phyloP scores from a whole-genome alignment of 2,888 invertebrate species.

The Stratiomys singularior region DNA sequence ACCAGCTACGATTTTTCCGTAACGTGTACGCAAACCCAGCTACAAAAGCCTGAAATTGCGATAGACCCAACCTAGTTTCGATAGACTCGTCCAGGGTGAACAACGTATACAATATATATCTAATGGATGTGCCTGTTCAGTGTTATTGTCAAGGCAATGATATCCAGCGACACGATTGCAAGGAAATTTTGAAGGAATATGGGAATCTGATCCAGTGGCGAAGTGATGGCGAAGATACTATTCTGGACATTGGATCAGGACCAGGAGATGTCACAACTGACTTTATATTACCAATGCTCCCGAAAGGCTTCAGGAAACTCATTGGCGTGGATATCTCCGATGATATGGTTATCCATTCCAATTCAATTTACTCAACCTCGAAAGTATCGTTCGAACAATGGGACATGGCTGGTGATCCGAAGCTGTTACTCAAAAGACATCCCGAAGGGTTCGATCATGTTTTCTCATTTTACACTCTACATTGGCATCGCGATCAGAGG shows the following conservation, averaged over 20 bases:
- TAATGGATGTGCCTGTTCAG: no score
- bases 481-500: conserved; percentile 75
- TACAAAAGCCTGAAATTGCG: no score
- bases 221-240: conserved; percentile 61
- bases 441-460: conserved; percentile 65
- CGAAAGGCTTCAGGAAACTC: conserved; percentile 65
- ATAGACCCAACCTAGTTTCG: no score
- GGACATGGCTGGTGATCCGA: conserved; percentile 67
- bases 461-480: conserved; percentile 81
- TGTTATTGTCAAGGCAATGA: conserved; percentile 63
- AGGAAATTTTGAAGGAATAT: conserved; percentile 72
- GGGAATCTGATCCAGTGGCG: conserved; percentile 68
- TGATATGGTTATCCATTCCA: conserved; percentile 74
- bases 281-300: conserved; percentile 69
- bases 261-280: conserved; percentile 72
- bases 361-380: conserved; percentile 64
- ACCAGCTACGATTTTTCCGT: no score
- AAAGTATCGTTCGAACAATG: conserved; percentile 64
- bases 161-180: conserved; percentile 72
- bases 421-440: neutral
- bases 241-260: conserved; percentile 76
- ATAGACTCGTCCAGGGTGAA: no score
- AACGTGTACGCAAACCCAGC: no score
- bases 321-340: conserved; percentile 74
- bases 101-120: no score